Evolutionary conservation across 1,140 invertebrate genomes (phyloP).

Genomic region (Bombus sylvicola): DNA sequence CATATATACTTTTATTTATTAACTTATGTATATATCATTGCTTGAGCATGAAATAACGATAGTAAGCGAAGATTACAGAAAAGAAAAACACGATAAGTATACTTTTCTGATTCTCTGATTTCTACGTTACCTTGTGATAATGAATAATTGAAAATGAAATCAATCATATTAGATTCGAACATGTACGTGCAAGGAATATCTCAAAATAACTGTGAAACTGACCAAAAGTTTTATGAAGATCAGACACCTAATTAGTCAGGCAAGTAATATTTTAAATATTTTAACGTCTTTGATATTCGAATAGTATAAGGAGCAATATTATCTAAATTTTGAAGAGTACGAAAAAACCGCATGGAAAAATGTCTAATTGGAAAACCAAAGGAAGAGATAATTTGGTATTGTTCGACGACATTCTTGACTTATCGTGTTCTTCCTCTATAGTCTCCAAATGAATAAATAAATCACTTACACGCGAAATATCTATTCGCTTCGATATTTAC

Average conservation of each 20-base stretch:
- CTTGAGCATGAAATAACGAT: constrained; percentile 29
- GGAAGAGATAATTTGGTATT: neutral
- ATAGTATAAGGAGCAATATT: neutral
- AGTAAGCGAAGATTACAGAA: neutral
- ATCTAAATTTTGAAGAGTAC: neutral
- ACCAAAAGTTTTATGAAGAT: neutral
- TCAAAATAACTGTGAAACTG: neutral
- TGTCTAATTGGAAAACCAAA: neutral
- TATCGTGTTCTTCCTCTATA: neutral
- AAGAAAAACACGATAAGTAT: neutral
- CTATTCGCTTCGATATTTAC: neutral
- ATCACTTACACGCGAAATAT: neutral
- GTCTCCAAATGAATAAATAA: constrained; percentile 31
- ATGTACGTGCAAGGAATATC: neutral
- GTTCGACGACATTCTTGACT: neutral
- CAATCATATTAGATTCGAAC: neutral
- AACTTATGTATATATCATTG: neutral
- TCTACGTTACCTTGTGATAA: neutral
- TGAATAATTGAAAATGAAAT: neutral
- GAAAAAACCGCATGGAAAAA: neutral
- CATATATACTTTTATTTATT: neutral
- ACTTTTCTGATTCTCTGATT: neutral
- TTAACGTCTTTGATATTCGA: too few species aligned
- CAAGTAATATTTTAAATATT: too few species aligned
- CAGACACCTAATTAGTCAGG: neutral